These are phyloP conservation scores for Myocastor coypus DNA, from an alignment of 2,113 vertebrate species.

Conservation along the genomic window DNA sequence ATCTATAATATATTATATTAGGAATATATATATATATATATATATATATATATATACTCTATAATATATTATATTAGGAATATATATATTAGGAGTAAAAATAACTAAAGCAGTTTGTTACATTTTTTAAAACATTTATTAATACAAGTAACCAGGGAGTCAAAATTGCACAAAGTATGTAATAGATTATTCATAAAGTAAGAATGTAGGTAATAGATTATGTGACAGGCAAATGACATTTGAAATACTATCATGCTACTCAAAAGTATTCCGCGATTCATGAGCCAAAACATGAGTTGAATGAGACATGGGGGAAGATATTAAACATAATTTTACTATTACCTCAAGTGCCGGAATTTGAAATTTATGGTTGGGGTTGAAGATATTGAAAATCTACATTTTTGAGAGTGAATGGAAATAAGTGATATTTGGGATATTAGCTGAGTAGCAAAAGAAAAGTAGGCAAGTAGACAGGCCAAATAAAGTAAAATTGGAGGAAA, in stretches of 20 bases:
- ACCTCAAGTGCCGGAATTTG: background rate
- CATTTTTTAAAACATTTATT: background rate
- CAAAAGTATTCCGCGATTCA: background rate
- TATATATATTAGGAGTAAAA: background rate
- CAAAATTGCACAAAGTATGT: background rate
- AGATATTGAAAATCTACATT: background rate
- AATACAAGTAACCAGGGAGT: background rate
- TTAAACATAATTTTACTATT: background rate
- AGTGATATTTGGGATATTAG: background rate
- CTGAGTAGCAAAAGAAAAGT: background rate
- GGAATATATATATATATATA: too few relatives aligned
- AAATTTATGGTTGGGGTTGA: constrained; percentile 1
- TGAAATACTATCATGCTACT: background rate
- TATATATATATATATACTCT: too few relatives aligned
- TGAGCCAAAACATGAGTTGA: background rate
- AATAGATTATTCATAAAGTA: background rate
- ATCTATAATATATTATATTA: too few relatives aligned
- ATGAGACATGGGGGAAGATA: background rate
- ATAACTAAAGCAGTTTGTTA: background rate
- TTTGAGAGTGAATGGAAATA: background rate
- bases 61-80: too few relatives aligned
- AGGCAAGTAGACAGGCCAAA: background rate
- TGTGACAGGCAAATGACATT: background rate
- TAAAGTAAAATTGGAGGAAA: background rate
- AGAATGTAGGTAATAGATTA: background rate